Percentiles rank a stretch among this genome's conserved stretches.
Evolutionary conservation across 2,888 invertebrate genomes (phyloP).

Genomic region (Tinea pellionella): DNA sequence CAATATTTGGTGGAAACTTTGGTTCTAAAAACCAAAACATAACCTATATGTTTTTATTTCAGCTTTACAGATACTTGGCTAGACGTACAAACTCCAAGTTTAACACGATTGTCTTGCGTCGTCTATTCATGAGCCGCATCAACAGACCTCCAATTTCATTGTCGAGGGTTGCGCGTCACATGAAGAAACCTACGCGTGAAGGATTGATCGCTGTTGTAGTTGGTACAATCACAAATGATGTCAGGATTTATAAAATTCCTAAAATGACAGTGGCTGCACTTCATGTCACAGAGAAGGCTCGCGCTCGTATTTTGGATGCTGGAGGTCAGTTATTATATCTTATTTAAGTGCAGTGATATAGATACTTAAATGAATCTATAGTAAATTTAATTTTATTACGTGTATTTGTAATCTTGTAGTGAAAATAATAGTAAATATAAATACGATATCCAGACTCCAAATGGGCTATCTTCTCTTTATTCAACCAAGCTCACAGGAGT

Average conservation of each 20-base stretch:
- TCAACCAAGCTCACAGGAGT: too few species aligned
- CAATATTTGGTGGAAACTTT: too few species aligned
- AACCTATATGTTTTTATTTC: slow-evolving; percentile 38
- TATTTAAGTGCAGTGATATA: not conserved
- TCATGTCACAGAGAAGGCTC: slow-evolving; percentile 92
- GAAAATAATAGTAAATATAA: too few species aligned
- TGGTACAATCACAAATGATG: slow-evolving; percentile 95
- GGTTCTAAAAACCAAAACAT: slow-evolving; percentile 18
- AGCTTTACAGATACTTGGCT: slow-evolving; percentile 97
- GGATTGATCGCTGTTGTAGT: slow-evolving; percentile 93
- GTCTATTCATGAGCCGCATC: slow-evolving; percentile 97
- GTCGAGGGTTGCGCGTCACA: slow-evolving; percentile 85
- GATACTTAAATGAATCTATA: not conserved
- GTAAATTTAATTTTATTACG: too few species aligned
- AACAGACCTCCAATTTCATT: slow-evolving; percentile 95
- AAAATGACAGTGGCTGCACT: slow-evolving; percentile 95
- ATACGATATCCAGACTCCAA: too few species aligned
- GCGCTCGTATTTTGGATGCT: slow-evolving; percentile 95
- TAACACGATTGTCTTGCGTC: slow-evolving; percentile 92
- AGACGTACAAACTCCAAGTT: slow-evolving; percentile 96
- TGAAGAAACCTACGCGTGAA: slow-evolving; percentile 88
- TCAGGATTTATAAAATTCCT: slow-evolving; percentile 90
- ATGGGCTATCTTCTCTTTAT: too few species aligned
- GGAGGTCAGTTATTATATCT: slow-evolving; percentile 78
- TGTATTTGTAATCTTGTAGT: too few species aligned